Base-by-base conservation (phyloP, 2,113 vertebrate species). In the Albula goreensis region DNA sequence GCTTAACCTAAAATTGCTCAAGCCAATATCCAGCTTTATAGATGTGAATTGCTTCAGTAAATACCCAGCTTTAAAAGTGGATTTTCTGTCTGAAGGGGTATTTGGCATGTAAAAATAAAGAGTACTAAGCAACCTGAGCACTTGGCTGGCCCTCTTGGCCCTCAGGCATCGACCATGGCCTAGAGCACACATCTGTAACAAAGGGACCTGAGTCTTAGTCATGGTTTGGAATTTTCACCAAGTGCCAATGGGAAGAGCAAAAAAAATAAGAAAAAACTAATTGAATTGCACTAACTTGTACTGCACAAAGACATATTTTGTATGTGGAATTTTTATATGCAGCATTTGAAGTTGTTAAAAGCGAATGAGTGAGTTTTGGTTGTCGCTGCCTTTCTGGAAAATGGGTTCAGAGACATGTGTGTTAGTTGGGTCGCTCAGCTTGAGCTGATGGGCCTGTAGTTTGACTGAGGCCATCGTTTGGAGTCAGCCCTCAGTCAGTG, bases 171-270 rank as follows among this genome's bases (percentile, higher is more conserved):
- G 31, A 41, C 31, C 53, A 82, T 83, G 88, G 92, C 90, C 90
- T 89, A 90, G 82, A 93, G 89, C 90, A 93, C 78, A 80, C 52
- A 78, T 85, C 85, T 57, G 57, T 53, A 84, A 57, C 82, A 52
- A 85, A 86, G 49, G 78, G 87, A 79, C 48, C 80, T 31, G 51
- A 78, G 83, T 88, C 82, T 87, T 90, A 91, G 88, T 91, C 87
- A 89, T 79, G 83, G 88, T 93, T 91, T 86, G 83, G 93, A 93
- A 66, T 90, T 88, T 94, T 95, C 94, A 95, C 94, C 92, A 95
- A 95, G 95, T 96, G 96, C 95, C 95, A 96, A 95, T 93, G 90
- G 93, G 92, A 93, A 92, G 90, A 94, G 94, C 91, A 92, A 77
- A 78, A 91, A 89, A 90, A 63, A 70, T 49, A 78, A 12, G 84